A percentile compares a stretch with the other conserved stretches of the same genome.
phyloP scores from a whole-genome alignment of 2,888 invertebrate genomes.

The Spodoptera exigua region DNA sequence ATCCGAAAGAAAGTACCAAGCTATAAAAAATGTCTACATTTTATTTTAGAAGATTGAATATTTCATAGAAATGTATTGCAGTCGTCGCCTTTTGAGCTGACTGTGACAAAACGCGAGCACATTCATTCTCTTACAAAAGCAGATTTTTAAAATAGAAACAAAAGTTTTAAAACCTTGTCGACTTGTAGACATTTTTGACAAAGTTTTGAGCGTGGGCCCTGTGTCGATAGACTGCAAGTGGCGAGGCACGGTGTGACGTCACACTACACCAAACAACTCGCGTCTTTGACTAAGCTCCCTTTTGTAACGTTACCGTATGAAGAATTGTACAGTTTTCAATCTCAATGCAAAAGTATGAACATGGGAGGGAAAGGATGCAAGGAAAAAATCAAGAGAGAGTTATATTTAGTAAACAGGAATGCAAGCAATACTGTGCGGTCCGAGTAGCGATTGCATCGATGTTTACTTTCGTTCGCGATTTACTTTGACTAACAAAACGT shows the following conservation, averaged over 20 bases:
- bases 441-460: conserved; percentile 32
- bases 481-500: conserved; percentile 28
- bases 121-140: conserved; percentile 29
- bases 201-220: conserved; percentile 37
- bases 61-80: neutral
- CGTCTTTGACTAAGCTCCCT: conserved; percentile 65
- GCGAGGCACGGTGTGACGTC: conserved; percentile 43
- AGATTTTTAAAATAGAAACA: conserved; percentile 26
- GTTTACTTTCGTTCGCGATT: conserved; percentile 37
- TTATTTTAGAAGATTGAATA: no score
- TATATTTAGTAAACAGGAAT: conserved; percentile 48
- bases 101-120: conserved; percentile 6
- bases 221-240: conserved; percentile 23
- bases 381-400: conserved; percentile 45
- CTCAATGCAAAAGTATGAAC: conserved; percentile 43
- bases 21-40: no score
- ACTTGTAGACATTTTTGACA: conserved; percentile 37
- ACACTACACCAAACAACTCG: conserved; percentile 56
- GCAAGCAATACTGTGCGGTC: conserved; percentile 49
- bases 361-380: conserved; percentile 36
- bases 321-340: conserved; percentile 60
- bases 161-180: conserved; percentile 31
- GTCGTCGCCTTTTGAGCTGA: conserved; percentile 13
- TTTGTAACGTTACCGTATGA: conserved; percentile 67
- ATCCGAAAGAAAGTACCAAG: no score